Conservation (phyloP, 1,140 invertebrate species). For the Cephus cinctus region DNA sequence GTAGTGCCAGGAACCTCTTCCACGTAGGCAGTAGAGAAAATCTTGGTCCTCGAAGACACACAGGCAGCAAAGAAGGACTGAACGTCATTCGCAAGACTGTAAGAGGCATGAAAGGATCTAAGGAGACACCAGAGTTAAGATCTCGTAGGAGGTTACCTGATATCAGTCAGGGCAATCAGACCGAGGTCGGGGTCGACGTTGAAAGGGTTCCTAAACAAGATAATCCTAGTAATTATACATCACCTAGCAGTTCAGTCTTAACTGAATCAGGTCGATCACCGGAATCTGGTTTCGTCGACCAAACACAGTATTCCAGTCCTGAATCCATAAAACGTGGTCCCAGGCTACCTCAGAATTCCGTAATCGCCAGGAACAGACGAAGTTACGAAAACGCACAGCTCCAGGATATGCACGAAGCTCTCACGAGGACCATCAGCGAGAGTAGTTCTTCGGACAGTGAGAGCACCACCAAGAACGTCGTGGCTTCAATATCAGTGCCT, state of each 20-base stretch:
- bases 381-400: constrained; percentile 37
- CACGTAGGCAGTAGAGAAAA: constrained; percentile 18
- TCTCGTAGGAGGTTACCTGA: not conserved
- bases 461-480: constrained; percentile 12
- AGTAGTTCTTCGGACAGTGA: constrained; percentile 31
- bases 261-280: constrained; percentile 24
- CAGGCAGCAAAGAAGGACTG: constrained; percentile 27
- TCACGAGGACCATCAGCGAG: constrained; percentile 19
- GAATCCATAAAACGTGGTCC: constrained; percentile 17
- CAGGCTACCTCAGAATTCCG: constrained; percentile 12
- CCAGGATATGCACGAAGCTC: constrained; percentile 28
- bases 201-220: not conserved
- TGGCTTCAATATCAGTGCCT: not conserved
- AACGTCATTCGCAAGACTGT: constrained; percentile 15
- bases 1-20: constrained; percentile 15
- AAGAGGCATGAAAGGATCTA: constrained; percentile 11
- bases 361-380: constrained; percentile 25
- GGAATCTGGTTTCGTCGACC: constrained; percentile 37
- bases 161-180: no score
- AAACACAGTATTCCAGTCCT: constrained; percentile 22
- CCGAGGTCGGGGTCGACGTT: constrained; percentile 1
- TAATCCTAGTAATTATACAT: not conserved
- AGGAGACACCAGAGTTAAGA: constrained; percentile 5
- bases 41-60: constrained; percentile 21
- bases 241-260: constrained; percentile 10